Evolutionary conservation across 2,797 vertebrate species (phyloP).

Genomic region (Otolemur crassicaudatus): DNA sequence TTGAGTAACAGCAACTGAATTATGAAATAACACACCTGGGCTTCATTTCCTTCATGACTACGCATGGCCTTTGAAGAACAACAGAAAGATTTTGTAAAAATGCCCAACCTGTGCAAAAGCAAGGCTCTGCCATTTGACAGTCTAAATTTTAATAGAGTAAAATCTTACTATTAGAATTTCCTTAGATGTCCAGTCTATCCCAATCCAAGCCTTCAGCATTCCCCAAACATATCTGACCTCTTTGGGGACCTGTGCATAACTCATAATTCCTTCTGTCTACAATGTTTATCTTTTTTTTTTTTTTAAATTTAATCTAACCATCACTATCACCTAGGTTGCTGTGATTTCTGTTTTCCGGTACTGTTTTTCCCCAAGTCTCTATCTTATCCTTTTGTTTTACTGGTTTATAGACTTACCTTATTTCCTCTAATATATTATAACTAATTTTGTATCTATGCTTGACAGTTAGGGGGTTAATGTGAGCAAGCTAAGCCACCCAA

Average conservation of each 20-base stretch:
- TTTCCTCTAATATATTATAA: not conserved
- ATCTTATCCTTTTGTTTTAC: not conserved
- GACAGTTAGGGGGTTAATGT: not conserved
- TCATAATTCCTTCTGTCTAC: not conserved
- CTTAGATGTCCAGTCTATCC: not conserved
- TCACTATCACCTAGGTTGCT: not conserved
- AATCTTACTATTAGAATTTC: not conserved
- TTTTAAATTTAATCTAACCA: not conserved
- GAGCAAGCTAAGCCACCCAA: not conserved
- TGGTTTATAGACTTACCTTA: not conserved
- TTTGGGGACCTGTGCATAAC: not conserved
- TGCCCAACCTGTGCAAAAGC: not conserved
- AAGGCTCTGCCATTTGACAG: not conserved
- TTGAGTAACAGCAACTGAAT: constrained; percentile 98
- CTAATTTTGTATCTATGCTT: not conserved
- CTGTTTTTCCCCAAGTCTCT: not conserved
- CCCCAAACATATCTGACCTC: not conserved
- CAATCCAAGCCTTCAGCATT: not conserved
- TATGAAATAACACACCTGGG: constrained; percentile 99
- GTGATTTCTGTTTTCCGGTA: not conserved
- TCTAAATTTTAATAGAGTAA: not conserved
- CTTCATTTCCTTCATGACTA: constrained; percentile 99
- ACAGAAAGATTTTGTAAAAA: constrained; percentile 41
- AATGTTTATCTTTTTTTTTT: not conserved
- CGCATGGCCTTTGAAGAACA: constrained; percentile 94